A percentile compares a stretch with the other conserved stretches of the same genome.
Conservation (phyloP, 2,797 vertebrate genomes). For the Molossus molossus region DNA sequence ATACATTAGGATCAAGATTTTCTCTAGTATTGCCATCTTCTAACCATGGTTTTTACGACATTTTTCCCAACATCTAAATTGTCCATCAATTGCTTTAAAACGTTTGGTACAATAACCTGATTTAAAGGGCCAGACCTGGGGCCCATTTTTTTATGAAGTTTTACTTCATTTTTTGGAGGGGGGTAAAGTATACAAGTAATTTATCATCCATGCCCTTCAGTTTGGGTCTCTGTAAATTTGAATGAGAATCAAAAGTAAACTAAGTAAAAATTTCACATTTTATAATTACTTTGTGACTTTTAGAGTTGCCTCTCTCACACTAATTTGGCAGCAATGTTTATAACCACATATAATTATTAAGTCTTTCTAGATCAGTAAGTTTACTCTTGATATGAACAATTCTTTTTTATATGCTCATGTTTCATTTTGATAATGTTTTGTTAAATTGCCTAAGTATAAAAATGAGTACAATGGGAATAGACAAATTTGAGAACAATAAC, state of each 20-base stretch:
- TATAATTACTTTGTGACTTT: conserved; percentile 38
- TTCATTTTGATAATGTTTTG: conserved; percentile 50
- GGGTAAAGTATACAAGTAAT: not conserved
- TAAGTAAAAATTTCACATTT: conserved; percentile 1
- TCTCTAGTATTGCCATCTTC: not conserved
- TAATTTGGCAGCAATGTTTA: conserved; percentile 32
- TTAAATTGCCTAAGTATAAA: conserved; percentile 30
- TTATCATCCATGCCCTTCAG: not conserved
- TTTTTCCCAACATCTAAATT: conserved; percentile 8
- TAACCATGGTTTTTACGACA: not conserved
- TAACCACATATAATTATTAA: not conserved
- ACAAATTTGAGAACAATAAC: not conserved
- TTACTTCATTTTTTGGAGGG: not conserved
- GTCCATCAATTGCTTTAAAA: conserved; percentile 1
- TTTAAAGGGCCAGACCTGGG: not conserved
- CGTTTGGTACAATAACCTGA: conserved; percentile 23
- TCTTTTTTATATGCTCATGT: not conserved
- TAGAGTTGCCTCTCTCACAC: not conserved
- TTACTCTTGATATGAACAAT: not conserved
- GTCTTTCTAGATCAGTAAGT: not conserved
- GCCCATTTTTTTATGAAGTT: conserved; percentile 20
- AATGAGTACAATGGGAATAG: not conserved
- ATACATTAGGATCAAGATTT: not conserved
- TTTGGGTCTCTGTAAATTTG: conserved; percentile 26
- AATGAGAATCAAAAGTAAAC: not conserved